phyloP scores from a whole-genome alignment of 92 coral and sea anemone species.

The Umimayanthus chanpuru region DNA sequence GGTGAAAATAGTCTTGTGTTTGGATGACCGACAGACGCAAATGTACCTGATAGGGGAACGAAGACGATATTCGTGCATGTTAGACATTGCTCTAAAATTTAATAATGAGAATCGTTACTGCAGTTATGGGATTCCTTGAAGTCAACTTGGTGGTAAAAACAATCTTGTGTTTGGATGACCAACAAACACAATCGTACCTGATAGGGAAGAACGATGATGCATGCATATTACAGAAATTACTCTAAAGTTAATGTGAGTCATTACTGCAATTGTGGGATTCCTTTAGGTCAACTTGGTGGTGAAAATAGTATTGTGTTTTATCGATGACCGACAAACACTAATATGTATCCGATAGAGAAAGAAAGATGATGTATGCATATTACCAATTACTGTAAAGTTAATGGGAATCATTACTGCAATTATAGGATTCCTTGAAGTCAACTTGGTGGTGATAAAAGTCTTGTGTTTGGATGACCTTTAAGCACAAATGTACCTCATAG shows the following conservation, averaged over 20 bases:
- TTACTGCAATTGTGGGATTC: no score
- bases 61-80: background rate
- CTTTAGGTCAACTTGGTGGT: conserved; percentile 11
- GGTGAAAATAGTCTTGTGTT: conserved; percentile 29
- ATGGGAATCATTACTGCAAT: no score
- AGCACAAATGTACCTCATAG: conserved; percentile 16
- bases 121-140: no score
- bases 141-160: conserved; percentile 17
- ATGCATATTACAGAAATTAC: no score
- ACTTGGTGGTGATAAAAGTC: background rate
- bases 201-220: background rate
- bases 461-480: conserved; percentile 38
- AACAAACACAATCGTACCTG: conserved; percentile 32
- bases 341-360: conserved; percentile 12
- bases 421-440: no score
- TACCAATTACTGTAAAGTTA: no score
- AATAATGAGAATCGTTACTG: no score
- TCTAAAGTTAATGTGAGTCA: no score
- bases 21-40: conserved; percentile 34
- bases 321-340: conserved; percentile 34
- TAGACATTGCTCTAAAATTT: no score
- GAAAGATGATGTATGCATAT: background rate
- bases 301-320: conserved; percentile 25
- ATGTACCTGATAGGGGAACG: conserved; percentile 12
- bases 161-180: conserved; percentile 31